Evolutionary conservation across 2,113 vertebrate genomes (phyloP), one percentile per base, ranked within the genome.

Genomic region (Epinephelus moara): DNA sequence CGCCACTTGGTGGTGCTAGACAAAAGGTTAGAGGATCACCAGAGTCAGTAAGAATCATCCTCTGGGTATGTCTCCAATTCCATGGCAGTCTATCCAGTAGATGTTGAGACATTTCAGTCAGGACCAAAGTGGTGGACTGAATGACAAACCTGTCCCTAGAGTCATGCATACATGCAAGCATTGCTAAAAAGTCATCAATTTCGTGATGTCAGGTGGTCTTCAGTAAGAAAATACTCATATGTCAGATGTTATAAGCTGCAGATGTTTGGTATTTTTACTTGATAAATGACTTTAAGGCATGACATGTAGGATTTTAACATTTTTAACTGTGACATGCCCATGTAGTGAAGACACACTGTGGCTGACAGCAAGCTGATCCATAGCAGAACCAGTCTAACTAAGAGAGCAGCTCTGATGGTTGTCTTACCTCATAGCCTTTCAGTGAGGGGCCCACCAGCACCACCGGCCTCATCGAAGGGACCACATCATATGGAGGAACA

Each of bases 401-500:
- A 70, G 33, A 57, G 42, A 62, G 14, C 56, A n/a, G 15, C 6
- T 19, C 1, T 17, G 21, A 76, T 47, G 23, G 18, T 3, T 42
- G 23, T 56, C 89, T 93, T 90, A 96, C 95, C 94, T 96, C 95
- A 21, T 96, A 96, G 49, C 95, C 95, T 92, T 96, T 96, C 67
- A 96, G 91, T 3, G 95, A 96, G 25, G 95, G 95, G 4, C 95
- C 95, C 55, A 96, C 95, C 83, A 96, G 86, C 84, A 96, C 95
- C 84, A 96, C 95, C 0, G 95, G 95, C 67, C 95, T 80, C 95
- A 96, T 96, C 8, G 95, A 96, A 49, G 95, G 95, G 57, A 96
- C 95, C 33, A 96, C 95, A 77, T 95, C 95, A 63, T 96, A 96
- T 0, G 95, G 95, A 82, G 95, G 95, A 13, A 95, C 89, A 17